Conservation (phyloP, 2,113 vertebrate species). For the Oxyura jamaicensis region DNA sequence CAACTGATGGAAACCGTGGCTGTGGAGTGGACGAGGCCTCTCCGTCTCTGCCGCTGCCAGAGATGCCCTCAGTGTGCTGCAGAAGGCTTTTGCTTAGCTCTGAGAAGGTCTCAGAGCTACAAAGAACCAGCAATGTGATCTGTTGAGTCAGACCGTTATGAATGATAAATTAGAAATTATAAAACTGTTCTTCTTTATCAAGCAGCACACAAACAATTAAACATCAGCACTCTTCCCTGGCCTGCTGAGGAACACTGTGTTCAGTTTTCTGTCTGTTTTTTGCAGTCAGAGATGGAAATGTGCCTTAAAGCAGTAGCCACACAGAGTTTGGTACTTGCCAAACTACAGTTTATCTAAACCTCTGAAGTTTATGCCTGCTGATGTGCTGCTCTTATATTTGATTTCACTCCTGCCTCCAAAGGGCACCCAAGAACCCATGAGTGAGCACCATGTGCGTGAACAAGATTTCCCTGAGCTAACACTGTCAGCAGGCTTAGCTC, state of each 20-base stretch:
- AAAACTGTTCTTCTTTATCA: background rate
- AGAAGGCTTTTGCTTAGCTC: background rate
- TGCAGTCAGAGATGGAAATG: background rate
- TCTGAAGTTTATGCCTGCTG: background rate
- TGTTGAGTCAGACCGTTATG: background rate
- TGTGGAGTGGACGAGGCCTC: background rate
- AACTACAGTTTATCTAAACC: background rate
- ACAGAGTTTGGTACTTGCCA: background rate
- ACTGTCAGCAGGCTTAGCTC: background rate
- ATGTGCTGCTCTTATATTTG: background rate
- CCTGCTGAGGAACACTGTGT: background rate
- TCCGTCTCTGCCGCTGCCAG: background rate
- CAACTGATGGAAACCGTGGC: background rate
- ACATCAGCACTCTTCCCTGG: background rate
- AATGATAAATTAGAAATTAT: conserved; percentile 32
- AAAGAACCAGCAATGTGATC: background rate
- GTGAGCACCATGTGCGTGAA: background rate
- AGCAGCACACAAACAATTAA: background rate
- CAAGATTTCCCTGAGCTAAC: background rate
- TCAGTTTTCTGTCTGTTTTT: background rate
- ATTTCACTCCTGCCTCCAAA: background rate
- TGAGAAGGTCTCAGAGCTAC: background rate
- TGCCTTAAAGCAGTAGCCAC: background rate
- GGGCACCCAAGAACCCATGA: background rate
- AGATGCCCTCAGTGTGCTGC: background rate